Conservation (phyloP, 2,888 invertebrate genomes). For the Caenorhabditis sulstoni region DNA sequence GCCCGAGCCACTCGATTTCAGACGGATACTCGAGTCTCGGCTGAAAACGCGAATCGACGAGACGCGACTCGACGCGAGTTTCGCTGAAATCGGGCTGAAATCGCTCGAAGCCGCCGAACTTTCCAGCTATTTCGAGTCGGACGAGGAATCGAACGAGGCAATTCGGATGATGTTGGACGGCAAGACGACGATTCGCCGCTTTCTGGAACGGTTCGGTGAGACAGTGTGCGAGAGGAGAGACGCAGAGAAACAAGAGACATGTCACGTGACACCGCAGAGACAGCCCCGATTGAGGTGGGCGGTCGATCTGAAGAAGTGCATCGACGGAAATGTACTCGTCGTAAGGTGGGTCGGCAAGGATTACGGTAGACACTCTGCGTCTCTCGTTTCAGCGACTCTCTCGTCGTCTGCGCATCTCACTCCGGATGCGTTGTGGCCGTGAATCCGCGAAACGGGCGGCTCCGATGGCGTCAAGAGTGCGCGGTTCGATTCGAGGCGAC, state of each 20-base stretch:
- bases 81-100: conserved; percentile 30
- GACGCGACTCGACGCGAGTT: conserved; percentile 1
- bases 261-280: background rate
- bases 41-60: conserved; percentile 3
- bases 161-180: conserved; percentile 25
- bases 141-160: background rate
- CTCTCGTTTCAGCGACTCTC: background rate
- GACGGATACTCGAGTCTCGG: background rate
- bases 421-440: conserved; percentile 33
- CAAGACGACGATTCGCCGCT: conserved; percentile 17
- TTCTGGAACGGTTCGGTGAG: conserved; percentile 10
- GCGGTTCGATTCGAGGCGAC: conserved; percentile 42
- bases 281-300: conserved; percentile 49
- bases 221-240: background rate
- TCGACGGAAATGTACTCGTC: conserved; percentile 45
- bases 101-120: conserved; percentile 39
- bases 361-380: no score
- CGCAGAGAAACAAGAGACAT: background rate
- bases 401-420: conserved; percentile 37
- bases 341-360: conserved; percentile 1
- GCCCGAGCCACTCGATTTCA: background rate
- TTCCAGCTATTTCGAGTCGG: conserved; percentile 5
- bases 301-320: conserved; percentile 48
- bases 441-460: conserved; percentile 24
- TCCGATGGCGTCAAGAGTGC: conserved; percentile 22